Conservation (phyloP, 2,888 invertebrate genomes). For the Drosophila dives region DNA sequence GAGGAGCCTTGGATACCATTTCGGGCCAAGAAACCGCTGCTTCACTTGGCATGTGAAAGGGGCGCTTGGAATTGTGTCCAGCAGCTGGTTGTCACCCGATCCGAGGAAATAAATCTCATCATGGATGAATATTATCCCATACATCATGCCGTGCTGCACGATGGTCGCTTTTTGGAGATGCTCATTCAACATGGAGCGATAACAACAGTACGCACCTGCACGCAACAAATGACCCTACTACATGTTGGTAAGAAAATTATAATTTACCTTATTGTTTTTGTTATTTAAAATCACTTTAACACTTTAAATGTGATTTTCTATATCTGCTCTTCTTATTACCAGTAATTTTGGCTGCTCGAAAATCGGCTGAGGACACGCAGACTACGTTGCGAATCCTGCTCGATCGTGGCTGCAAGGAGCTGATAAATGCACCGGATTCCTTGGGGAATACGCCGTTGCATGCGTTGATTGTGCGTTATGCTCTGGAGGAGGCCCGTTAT, state of each 20-base stretch:
- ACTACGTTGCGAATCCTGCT: constrained; percentile 89
- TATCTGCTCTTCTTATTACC: background rate
- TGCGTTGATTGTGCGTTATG: constrained; percentile 88
- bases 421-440: constrained; percentile 90
- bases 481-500: constrained; percentile 89
- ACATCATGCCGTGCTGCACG: constrained; percentile 90
- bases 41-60: constrained; percentile 89
- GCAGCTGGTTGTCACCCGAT: constrained; percentile 87
- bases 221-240: constrained; percentile 89
- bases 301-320: background rate
- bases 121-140: constrained; percentile 92
- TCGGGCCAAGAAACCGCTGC: constrained; percentile 87
- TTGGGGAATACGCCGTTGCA: constrained; percentile 91
- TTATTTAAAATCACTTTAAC: background rate
- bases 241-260: constrained; percentile 86
- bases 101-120: constrained; percentile 89
- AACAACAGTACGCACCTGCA: constrained; percentile 89
- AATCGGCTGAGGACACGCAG: constrained; percentile 89
- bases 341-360: constrained; percentile 89
- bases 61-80: constrained; percentile 91
- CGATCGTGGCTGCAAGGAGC: constrained; percentile 90
- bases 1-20: constrained; percentile 89
- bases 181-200: constrained; percentile 89
- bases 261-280: constrained; percentile 10
- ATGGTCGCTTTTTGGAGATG: constrained; percentile 89